Conservation (phyloP, 1,140 invertebrate species). For the Hestina assimilis region DNA sequence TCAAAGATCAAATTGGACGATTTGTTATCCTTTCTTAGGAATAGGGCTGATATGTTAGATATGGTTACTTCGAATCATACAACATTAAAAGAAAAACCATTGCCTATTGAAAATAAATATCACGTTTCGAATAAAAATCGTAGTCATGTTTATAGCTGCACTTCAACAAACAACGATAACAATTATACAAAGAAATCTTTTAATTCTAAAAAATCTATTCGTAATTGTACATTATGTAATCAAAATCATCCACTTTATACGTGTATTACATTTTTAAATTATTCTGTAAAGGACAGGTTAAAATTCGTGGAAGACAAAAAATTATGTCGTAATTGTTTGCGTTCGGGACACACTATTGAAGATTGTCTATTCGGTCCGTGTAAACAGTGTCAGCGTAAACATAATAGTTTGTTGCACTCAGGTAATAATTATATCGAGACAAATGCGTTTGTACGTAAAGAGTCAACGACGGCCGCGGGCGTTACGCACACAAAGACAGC, state of each 20-base stretch:
- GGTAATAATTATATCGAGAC: background rate
- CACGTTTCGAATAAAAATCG: background rate
- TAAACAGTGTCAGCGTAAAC: conserved; percentile 9
- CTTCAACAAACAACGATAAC: too few relatives aligned
- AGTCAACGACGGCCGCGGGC: background rate
- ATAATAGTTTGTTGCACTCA: conserved; percentile 21
- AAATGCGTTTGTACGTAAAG: background rate
- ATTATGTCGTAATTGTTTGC: conserved; percentile 23
- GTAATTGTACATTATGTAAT: conserved; percentile 2
- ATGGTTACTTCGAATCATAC: background rate
- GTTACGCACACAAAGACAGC: background rate
- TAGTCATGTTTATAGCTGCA: background rate
- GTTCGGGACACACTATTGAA: conserved; percentile 8
- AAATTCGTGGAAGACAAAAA: conserved; percentile 18
- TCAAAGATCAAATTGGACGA: conserved; percentile 3
- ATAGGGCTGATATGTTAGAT: conserved; percentile 11
- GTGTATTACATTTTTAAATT: conserved; percentile 16
- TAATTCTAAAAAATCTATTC: background rate
- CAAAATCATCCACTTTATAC: conserved; percentile 7
- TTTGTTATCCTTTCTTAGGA: conserved; percentile 15
- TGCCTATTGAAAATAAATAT: background rate
- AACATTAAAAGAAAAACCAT: background rate
- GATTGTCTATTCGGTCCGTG: conserved; percentile 18
- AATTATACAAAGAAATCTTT: background rate
- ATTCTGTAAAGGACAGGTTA: conserved; percentile 6